Percentiles rank a stretch among this genome's conserved stretches.
Conservation (phyloP, 2,797 vertebrate species). For the Emys orbicularis region DNA sequence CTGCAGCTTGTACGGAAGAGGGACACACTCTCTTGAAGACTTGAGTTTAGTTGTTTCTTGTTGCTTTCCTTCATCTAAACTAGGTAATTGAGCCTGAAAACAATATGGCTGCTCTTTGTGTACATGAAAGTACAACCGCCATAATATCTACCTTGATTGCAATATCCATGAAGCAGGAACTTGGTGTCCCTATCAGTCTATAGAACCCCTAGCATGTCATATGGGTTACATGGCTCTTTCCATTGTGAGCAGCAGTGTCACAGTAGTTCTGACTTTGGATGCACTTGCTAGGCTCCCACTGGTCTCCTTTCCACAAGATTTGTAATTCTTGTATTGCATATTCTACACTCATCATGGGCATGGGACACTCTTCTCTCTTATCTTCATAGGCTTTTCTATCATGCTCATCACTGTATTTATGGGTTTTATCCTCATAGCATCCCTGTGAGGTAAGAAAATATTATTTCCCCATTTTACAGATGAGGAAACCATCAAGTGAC, state of each 20-base stretch:
- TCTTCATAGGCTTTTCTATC: slow-evolving; percentile 64
- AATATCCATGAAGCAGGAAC: rapidly evolving
- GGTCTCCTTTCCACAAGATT: slow-evolving; percentile 49
- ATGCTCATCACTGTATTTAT: slow-evolving; percentile 53
- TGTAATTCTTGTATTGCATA: slow-evolving; percentile 42
- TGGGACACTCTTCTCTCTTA: slow-evolving; percentile 58
- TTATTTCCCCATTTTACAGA: not conserved
- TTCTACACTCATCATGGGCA: slow-evolving; percentile 60
- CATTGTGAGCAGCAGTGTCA: not conserved
- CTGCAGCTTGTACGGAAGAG: not conserved
- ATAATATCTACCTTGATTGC: rapidly evolving
- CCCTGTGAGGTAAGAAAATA: not conserved
- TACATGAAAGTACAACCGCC: rapidly evolving
- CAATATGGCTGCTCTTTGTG: not conserved
- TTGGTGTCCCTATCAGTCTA: not conserved
- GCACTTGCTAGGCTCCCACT: not conserved
- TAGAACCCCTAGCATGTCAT: not conserved
- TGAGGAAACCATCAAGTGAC: not conserved
- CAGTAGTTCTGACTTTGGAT: not conserved
- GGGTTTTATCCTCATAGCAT: not conserved
- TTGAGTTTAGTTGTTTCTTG: slow-evolving; percentile 10
- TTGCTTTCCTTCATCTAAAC: not conserved
- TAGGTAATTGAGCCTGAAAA: not conserved
- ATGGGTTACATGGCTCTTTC: not conserved
- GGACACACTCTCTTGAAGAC: not conserved